Base-by-base conservation (phyloP, 1,140 invertebrate species). In the Fopius arisanus region DNA sequence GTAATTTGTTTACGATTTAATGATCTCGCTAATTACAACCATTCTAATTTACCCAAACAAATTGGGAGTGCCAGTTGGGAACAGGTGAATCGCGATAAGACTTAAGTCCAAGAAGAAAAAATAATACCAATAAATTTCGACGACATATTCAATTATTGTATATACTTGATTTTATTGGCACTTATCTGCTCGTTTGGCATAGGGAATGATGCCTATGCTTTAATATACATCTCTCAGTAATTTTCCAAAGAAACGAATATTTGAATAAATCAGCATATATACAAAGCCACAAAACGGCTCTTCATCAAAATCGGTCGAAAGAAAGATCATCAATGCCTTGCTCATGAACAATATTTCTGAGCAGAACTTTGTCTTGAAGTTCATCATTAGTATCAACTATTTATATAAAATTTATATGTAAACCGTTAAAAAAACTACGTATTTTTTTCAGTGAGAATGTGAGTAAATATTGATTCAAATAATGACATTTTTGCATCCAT, bases 81-180 rank as follows among this genome's bases (percentile, higher is more conserved):
- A 37, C 9, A 12, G 7, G 33, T 37, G 33, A 37, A 10, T 37
- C 33, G 33, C 33, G 33, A 37, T 37, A 7, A 37, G 33, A 37
- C 12, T 37, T 37, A 37, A 37, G n/a, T n/a, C n/a, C n/a, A n/a
- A n/a, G n/a, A n/a, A n/a, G n/a, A n/a, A n/a, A n/a, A n/a, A n/a
- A n/a, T n/a, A n/a, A n/a, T n/a, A 48, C 33, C 7, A 7, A 37
- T 3, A 1, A 37, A 37, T 48, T 48, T 19, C 16, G 12, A 21
- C 19, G 19, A 26, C 19, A 19, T n/a, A 59, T 28, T 23, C 19
- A 26, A 26, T 59, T 3, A 23, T 59, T 59, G 54, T 59, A 59
- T 59, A 59, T 59, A 59, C 6, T 59, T 14, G 23, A 48, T 40
- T 67, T 67, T 23, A 67, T 72, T 72, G 70, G 70, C 70, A 72